A percentile compares a stretch with the other conserved stretches of the same genome.
phyloP scores from a whole-genome alignment of 2,888 invertebrate species.

The Drosophila rubida region DNA sequence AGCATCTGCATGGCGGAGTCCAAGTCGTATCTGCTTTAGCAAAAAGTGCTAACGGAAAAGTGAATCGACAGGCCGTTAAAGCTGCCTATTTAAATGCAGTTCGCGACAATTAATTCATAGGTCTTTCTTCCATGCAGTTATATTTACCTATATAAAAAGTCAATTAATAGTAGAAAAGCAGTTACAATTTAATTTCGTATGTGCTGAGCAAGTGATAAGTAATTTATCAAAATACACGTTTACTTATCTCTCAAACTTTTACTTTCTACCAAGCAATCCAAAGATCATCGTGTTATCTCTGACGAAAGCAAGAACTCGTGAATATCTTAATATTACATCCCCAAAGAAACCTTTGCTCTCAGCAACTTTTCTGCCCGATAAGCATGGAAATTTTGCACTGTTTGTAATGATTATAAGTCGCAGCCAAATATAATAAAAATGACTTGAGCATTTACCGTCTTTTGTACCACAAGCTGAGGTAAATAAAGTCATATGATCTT shows the following conservation, averaged over 20 bases:
- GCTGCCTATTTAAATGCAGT: slow-evolving; percentile 36
- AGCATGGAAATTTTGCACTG: slow-evolving; percentile 4
- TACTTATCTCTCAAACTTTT: background rate
- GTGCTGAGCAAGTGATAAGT: background rate
- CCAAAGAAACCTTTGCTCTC: background rate
- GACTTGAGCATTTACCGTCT: background rate
- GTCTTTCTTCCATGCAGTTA: too few relatives aligned
- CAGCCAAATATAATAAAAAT: slow-evolving; percentile 2
- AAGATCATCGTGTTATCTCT: background rate
- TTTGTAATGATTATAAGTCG: slow-evolving; percentile 7
- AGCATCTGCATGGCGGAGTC: slow-evolving; percentile 75
- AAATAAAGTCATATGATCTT: background rate
- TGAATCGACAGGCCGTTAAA: slow-evolving; percentile 63
- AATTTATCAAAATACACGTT: background rate
- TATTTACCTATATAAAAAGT: background rate
- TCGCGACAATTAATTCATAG: background rate
- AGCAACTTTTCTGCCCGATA: background rate
- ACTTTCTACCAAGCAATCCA: slow-evolving; percentile 1
- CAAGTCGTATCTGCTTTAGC: slow-evolving; percentile 70
- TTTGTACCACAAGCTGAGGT: background rate
- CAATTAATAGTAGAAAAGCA: background rate
- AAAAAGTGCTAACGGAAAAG: slow-evolving; percentile 76
- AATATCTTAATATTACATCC: slow-evolving; percentile 2
- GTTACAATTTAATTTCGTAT: background rate
- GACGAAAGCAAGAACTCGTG: background rate